phyloP scores from a whole-genome alignment of 1,140 invertebrate genomes.

The Belonocnema kinseyi region DNA sequence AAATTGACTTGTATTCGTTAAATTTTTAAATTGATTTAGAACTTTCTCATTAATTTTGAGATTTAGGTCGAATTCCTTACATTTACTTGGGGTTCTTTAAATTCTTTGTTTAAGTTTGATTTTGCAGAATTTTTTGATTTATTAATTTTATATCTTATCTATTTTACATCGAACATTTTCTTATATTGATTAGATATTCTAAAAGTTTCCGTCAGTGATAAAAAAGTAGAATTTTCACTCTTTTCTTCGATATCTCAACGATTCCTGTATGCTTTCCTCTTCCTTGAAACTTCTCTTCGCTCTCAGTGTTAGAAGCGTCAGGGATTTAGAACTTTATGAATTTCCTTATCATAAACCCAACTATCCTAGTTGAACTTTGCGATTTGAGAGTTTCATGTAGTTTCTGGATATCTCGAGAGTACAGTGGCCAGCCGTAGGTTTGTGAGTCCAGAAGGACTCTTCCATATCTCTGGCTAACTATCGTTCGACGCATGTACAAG shows the following conservation, averaged over 20 bases:
- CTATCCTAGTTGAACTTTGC: slow-evolving; percentile 59
- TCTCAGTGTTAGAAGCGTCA: slow-evolving; percentile 31
- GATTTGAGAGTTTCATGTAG: slow-evolving; percentile 60
- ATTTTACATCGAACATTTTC: no score
- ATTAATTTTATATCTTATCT: no score
- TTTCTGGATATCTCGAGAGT: slow-evolving; percentile 65
- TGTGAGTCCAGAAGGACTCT: slow-evolving; percentile 65
- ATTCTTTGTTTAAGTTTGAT: no score
- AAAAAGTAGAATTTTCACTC: no score
- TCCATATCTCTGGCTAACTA: slow-evolving; percentile 66
- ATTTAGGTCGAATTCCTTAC: no score
- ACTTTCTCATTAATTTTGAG: no score
- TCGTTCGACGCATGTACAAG: slow-evolving; percentile 61
- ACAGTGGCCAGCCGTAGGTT: slow-evolving; percentile 63
- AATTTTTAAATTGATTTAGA: no score
- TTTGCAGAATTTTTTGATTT: no score
- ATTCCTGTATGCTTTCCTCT: not conserved
- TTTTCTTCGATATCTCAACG: not conserved
- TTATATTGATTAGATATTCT: no score
- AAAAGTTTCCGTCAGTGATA: no score
- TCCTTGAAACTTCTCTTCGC: not conserved
- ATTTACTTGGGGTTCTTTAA: no score
- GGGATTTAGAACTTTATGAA: slow-evolving; percentile 67
- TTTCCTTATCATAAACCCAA: slow-evolving; percentile 70
- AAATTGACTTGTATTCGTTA: no score